These are phyloP conservation scores for Ictalurus punctatus DNA, from an alignment of 2,113 vertebrate species.

Conservation along the genomic window DNA sequence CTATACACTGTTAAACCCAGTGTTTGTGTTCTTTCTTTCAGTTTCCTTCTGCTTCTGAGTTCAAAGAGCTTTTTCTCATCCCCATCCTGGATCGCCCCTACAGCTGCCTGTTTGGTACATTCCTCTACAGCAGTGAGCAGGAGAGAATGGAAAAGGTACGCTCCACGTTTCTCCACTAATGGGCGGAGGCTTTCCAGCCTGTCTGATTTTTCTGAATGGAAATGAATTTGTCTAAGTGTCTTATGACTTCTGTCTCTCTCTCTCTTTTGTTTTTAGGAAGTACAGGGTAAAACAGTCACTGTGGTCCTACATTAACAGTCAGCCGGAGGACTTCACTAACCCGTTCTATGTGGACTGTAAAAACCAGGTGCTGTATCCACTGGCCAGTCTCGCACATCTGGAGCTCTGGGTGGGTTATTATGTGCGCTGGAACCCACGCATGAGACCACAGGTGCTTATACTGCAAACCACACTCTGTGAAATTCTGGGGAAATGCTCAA, in stretches of 20 bases:
- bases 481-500: not conserved
- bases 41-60: slow-evolving; percentile 96
- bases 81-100: slow-evolving; percentile 94
- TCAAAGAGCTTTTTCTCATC: slow-evolving; percentile 93
- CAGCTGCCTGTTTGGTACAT: slow-evolving; percentile 96
- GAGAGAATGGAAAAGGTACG: slow-evolving; percentile 82
- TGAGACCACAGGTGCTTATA: slow-evolving; percentile 87
- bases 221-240: not conserved
- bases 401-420: slow-evolving; percentile 94
- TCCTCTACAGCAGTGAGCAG: slow-evolving; percentile 91
- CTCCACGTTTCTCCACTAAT: not conserved
- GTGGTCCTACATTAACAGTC: slow-evolving; percentile 96
- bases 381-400: slow-evolving; percentile 87
- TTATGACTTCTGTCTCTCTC: not conserved
- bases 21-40: slow-evolving; percentile 60
- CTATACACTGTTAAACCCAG: not conserved
- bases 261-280: slow-evolving; percentile 71
- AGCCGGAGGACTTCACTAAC: slow-evolving; percentile 90
- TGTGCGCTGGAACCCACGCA: slow-evolving; percentile 91
- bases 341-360: slow-evolving; percentile 93
- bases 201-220: not conserved
- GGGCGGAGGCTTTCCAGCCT: not conserved
- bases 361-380: slow-evolving; percentile 89
- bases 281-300: slow-evolving; percentile 83
- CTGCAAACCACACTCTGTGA: not conserved